phyloP scores from a whole-genome alignment of 2,797 vertebrate species.

The Peromyscus attwateri region DNA sequence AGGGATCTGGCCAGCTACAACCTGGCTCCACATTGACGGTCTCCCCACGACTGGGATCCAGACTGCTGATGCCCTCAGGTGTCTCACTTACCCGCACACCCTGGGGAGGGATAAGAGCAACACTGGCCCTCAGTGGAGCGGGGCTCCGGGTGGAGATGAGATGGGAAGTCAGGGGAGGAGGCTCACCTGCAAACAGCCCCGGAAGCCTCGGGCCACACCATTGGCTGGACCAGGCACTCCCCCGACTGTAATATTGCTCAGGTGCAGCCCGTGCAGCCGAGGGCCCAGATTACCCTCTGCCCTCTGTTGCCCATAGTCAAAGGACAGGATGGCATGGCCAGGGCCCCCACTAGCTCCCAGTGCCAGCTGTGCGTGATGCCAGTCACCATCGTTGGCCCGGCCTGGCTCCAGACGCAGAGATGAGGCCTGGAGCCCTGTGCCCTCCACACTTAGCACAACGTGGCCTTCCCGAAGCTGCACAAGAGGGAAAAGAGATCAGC shows the following conservation, averaged over 20 bases:
- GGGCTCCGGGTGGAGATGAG: neutral
- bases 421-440: conserved; percentile 90
- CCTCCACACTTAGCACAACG: conserved; percentile 91
- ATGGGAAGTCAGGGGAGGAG: neutral
- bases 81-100: conserved; percentile 92
- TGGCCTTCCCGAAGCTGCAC: conserved; percentile 92
- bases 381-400: conserved; percentile 93
- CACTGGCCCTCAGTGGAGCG: neutral
- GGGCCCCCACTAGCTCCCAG: conserved; percentile 87
- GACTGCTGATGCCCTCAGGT: conserved; percentile 66
- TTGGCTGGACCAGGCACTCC: conserved; percentile 88
- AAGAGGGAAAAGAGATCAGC: neutral
- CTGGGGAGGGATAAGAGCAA: conserved; percentile 83
- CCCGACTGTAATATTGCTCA: conserved; percentile 92
- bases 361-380: conserved; percentile 95
- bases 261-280: conserved; percentile 91
- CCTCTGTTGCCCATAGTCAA: conserved; percentile 94
- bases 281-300: conserved; percentile 92
- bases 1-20: conserved; percentile 94
- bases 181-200: conserved; percentile 94
- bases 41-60: conserved; percentile 90
- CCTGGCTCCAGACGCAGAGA: conserved; percentile 91
- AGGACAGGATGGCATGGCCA: conserved; percentile 89
- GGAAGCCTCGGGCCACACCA: conserved; percentile 92
- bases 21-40: conserved; percentile 92